These are phyloP conservation scores for Xylota sylvarum DNA, from an alignment of 2,888 invertebrate genomes.

Conservation along the genomic window DNA sequence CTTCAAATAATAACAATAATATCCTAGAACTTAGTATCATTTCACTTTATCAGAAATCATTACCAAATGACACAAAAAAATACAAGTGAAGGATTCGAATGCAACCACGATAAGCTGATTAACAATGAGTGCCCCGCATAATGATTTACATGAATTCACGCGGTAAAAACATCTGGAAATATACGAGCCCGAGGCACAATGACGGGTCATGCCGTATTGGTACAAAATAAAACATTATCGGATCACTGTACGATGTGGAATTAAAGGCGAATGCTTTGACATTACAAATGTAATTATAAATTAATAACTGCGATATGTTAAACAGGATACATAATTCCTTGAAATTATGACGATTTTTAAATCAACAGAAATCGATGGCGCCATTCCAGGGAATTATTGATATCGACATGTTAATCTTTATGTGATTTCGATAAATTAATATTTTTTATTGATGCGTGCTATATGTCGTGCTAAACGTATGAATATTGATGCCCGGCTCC, in stretches of 20 bases:
- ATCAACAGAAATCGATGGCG: background rate
- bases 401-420: background rate
- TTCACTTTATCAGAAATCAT: background rate
- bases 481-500: too few relatives aligned
- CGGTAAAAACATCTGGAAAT: background rate
- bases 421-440: background rate
- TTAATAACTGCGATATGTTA: background rate
- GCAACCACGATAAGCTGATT: background rate
- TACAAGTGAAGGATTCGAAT: background rate
- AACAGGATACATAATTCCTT: background rate
- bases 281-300: background rate
- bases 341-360: background rate
- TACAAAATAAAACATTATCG: background rate
- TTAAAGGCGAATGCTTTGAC: background rate
- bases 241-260: background rate
- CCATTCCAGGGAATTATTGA: background rate
- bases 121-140: background rate
- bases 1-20: too few relatives aligned
- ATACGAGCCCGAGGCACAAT: background rate
- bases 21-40: too few relatives aligned
- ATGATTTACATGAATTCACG: background rate
- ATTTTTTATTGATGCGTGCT: background rate
- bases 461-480: too few relatives aligned
- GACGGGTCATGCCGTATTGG: background rate
- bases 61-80: background rate